Percentiles rank a stretch among this genome's conserved stretches.
Evolutionary conservation across 2,113 vertebrate species (phyloP).

Genomic region (Ancistrus triradiatus): DNA sequence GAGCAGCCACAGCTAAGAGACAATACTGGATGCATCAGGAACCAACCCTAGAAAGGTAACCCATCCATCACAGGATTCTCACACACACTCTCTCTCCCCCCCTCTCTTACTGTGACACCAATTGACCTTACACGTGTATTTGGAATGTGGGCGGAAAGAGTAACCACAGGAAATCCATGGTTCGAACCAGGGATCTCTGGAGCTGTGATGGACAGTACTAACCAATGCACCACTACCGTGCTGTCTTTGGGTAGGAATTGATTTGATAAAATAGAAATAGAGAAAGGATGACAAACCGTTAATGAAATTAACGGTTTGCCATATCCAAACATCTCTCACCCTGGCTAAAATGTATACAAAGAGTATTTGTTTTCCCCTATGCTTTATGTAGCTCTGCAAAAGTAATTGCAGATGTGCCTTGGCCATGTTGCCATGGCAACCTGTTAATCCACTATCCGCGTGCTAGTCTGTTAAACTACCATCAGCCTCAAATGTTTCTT

Average conservation of each 20-base stretch:
- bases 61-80: too few relatives aligned
- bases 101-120: too few relatives aligned
- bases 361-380: constrained; percentile 43
- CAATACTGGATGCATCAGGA: too few relatives aligned
- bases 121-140: too few relatives aligned
- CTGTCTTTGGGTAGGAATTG: not conserved
- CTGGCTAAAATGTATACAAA: constrained; percentile 46
- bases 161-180: too few relatives aligned
- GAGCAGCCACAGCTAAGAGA: too few relatives aligned
- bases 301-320: not conserved
- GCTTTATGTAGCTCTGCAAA: constrained; percentile 40
- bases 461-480: constrained; percentile 55
- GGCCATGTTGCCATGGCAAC: constrained; percentile 61
- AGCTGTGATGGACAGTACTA: too few relatives aligned
- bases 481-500: constrained; percentile 55
- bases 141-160: too few relatives aligned
- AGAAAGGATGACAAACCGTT: not conserved
- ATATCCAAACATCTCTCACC: not conserved
- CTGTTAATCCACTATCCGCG: constrained; percentile 62
- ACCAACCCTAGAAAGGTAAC: too few relatives aligned
- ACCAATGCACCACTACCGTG: too few relatives aligned
- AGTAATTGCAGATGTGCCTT: constrained; percentile 61
- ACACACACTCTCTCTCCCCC: too few relatives aligned
- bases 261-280: not conserved
- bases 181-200: too few relatives aligned